These are phyloP conservation scores for Myotis pilosus DNA, from an alignment of 2,797 vertebrate species.

Conservation along the genomic window DNA sequence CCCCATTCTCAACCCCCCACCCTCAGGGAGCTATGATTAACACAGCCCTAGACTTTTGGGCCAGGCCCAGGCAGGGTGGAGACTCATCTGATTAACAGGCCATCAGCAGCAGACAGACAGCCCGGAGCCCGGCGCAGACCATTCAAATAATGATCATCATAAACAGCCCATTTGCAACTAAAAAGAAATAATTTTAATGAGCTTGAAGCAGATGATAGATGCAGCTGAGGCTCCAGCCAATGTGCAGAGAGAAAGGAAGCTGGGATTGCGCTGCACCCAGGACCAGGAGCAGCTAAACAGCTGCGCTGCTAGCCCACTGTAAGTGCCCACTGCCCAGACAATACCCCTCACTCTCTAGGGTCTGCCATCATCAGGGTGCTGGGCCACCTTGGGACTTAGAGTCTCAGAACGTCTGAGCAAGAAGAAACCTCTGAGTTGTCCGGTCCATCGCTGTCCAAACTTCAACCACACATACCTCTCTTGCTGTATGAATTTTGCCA, in stretches of 20 bases:
- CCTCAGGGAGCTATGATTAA: slow-evolving; percentile 44
- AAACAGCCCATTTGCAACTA: slow-evolving; percentile 78
- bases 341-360: background rate
- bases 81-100: slow-evolving; percentile 72
- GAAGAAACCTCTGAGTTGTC: background rate
- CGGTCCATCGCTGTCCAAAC: background rate
- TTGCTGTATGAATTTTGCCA: background rate
- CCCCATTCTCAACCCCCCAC: background rate
- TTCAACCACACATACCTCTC: background rate
- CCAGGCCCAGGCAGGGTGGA: slow-evolving; percentile 50
- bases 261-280: background rate
- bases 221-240: slow-evolving; percentile 71
- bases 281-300: background rate
- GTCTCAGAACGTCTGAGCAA: background rate
- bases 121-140: slow-evolving; percentile 73
- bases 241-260: slow-evolving; percentile 38
- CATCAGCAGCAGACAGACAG: slow-evolving; percentile 79
- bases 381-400: background rate
- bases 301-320: rapidly evolving
- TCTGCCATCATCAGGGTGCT: background rate
- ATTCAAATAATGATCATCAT: slow-evolving; percentile 76
- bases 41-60: slow-evolving; percentile 60
- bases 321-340: background rate
- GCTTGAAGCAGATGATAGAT: slow-evolving; percentile 75
- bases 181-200: slow-evolving; percentile 82